Conservation (phyloP, 2,797 vertebrate genomes). For the Clarias fuscus region DNA sequence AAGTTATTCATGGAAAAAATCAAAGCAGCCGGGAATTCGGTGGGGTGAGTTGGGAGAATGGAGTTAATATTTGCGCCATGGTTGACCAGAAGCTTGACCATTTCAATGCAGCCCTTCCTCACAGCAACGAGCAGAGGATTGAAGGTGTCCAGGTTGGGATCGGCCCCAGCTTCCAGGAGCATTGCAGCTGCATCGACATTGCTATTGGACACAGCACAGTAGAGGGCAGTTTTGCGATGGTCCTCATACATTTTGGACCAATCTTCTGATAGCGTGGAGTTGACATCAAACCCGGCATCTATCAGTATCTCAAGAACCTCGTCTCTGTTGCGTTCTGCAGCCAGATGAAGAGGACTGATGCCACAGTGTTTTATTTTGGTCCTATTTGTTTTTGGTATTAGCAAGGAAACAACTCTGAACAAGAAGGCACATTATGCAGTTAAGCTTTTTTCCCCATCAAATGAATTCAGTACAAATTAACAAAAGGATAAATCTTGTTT, state of each 20-base stretch:
- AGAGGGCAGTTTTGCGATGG: slow-evolving; percentile 80
- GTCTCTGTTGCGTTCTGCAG: slow-evolving; percentile 81
- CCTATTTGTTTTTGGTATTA: slow-evolving; percentile 83
- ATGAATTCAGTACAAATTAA: background rate
- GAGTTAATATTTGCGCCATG: slow-evolving; percentile 83
- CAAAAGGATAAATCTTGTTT: background rate
- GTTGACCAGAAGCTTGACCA: slow-evolving; percentile 79
- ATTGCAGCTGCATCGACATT: slow-evolving; percentile 78
- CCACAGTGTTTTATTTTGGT: slow-evolving; percentile 76
- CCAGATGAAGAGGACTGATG: slow-evolving; percentile 88
- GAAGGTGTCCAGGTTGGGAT: slow-evolving; percentile 85
- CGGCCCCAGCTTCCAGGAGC: slow-evolving; percentile 82
- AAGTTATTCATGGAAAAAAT: slow-evolving; percentile 84
- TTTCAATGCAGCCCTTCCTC: slow-evolving; percentile 78
- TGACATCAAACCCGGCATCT: slow-evolving; percentile 81
- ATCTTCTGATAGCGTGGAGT: slow-evolving; percentile 75
- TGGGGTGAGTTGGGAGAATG: slow-evolving; percentile 79
- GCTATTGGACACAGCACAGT: slow-evolving; percentile 83
- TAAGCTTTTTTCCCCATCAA: background rate
- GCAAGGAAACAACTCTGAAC: slow-evolving; percentile 79
- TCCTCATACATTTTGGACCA: slow-evolving; percentile 83
- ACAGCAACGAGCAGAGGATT: slow-evolving; percentile 85
- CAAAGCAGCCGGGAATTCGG: slow-evolving; percentile 83
- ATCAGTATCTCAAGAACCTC: slow-evolving; percentile 81
- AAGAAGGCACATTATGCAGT: background rate